A percentile compares a stretch with the other conserved stretches of the same genome.
Conservation (phyloP, 2,797 vertebrate genomes). For the Phalanger gymnotis region DNA sequence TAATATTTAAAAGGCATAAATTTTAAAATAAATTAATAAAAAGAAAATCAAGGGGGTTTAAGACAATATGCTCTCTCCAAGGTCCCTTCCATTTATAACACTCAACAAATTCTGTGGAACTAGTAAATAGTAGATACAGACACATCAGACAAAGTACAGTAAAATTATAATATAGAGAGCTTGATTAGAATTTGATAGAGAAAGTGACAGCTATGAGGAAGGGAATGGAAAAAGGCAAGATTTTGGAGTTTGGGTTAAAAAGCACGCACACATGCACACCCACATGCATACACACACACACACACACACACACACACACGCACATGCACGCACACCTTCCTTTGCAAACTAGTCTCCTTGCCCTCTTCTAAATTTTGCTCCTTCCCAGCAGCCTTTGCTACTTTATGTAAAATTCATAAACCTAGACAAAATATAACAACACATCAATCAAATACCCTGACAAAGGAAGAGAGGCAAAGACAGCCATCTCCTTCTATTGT, state of each 20-base stretch:
- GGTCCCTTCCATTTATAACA: neutral
- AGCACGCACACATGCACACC: too few species aligned
- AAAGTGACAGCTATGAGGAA: neutral
- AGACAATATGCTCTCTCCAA: neutral
- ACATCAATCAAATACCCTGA: constrained; percentile 2
- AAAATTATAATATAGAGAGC: neutral
- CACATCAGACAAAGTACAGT: neutral
- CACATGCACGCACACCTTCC: neutral
- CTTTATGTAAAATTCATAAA: constrained; percentile 30
- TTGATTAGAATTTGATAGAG: neutral
- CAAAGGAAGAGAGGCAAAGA: neutral
- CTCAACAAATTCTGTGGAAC: neutral
- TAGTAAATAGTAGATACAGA: neutral
- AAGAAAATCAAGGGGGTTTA: neutral
- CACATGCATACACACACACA: neutral
- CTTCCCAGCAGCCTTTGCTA: constrained; percentile 19
- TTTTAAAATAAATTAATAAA: neutral
- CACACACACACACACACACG: neutral
- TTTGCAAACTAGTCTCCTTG: neutral
- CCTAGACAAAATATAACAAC: constrained; percentile 15
- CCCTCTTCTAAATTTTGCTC: constrained; percentile 4
- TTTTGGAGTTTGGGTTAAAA: neutral
- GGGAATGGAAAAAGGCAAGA: neutral
- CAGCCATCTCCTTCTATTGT: neutral
- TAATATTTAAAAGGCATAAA: neutral